Evolutionary conservation across 2,797 vertebrate genomes (phyloP), one percentile per base, ranked within the genome.

Genomic region (Limnodromus scolopaceus): DNA sequence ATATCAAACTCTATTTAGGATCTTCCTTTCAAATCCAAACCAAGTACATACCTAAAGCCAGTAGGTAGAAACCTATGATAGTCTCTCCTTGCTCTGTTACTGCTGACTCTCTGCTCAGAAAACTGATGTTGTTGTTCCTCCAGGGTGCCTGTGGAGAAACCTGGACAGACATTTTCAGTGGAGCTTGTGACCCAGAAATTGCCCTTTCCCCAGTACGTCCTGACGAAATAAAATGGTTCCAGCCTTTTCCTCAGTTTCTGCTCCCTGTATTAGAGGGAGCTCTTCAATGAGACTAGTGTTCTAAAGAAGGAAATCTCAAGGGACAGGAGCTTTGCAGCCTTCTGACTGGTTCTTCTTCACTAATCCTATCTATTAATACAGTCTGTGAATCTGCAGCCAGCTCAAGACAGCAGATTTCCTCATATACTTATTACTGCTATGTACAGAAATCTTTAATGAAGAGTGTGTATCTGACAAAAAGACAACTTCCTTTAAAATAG

Each of bases 71-170:
- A 83, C 98, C 99, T 91, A 99, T 98, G 95, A 99, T 97, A 30
- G 98, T 99, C 92, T 99, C 98, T 91, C 98, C 98, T 97, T 99
- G 98, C 87, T 99, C 98, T 3, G 98, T 98, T 68, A 98, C 86
- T 78, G 98, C 98, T 39, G 97, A 92, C 17, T 99, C 98, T 92
- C 98, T 98, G 90, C 98, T 98, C 88, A 98, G 95, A 87, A 98
- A 97, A 57, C 96, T 98, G 88, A 98, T 97, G 94, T 99, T 99
- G 95, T 99, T 99, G 96, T 99, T 99, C 97, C 98, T 99, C 98
- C 98, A 98, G 39, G 98, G 98, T 82, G 98, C 99, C 61, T 98
- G 97, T 89, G 98, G 97, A 92, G 94, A 98, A 94, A 95, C 72
- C 78, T 92, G 97, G 70, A 96, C 83, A 95, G 97, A 94, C 86